Percentiles rank a stretch among this genome's conserved stretches.
Conservation (phyloP, 92 coral and sea anemone genomes). For the Porites rus region DNA sequence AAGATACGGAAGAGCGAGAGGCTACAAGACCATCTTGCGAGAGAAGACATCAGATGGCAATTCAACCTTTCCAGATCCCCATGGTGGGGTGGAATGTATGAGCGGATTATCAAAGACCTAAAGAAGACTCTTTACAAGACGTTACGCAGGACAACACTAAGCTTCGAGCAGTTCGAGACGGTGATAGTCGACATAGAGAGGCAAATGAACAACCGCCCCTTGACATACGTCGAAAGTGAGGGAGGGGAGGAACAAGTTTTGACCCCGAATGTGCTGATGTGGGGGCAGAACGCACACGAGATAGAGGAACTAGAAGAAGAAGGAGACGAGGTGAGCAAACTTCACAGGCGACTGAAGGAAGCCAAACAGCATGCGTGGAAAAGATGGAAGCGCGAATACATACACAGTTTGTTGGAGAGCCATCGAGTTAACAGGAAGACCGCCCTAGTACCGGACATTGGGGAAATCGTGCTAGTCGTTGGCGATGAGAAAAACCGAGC, state of each 20-base stretch:
- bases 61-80: constrained; percentile 55
- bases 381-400: constrained; percentile 20
- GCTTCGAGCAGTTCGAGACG: constrained; percentile 22
- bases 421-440: constrained; percentile 52
- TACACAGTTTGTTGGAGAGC: constrained; percentile 58
- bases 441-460: constrained; percentile 31
- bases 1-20: constrained; percentile 37
- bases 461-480: constrained; percentile 49
- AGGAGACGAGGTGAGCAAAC: background rate
- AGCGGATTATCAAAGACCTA: constrained; percentile 38
- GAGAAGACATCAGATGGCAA: constrained; percentile 55
- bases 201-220: too few species aligned
- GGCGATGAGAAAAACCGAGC: constrained; percentile 32
- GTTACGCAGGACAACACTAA: constrained; percentile 50
- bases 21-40: constrained; percentile 54
- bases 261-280: too few species aligned
- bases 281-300: background rate
- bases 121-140: constrained; percentile 70
- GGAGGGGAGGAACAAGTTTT: too few species aligned
- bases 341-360: constrained; percentile 4
- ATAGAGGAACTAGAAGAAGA: background rate
- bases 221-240: too few species aligned
- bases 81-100: constrained; percentile 4
- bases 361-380: too few species aligned
- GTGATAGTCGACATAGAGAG: background rate